Conservation (phyloP, 2,888 invertebrate genomes). For the Tanypteryx hageni region DNA sequence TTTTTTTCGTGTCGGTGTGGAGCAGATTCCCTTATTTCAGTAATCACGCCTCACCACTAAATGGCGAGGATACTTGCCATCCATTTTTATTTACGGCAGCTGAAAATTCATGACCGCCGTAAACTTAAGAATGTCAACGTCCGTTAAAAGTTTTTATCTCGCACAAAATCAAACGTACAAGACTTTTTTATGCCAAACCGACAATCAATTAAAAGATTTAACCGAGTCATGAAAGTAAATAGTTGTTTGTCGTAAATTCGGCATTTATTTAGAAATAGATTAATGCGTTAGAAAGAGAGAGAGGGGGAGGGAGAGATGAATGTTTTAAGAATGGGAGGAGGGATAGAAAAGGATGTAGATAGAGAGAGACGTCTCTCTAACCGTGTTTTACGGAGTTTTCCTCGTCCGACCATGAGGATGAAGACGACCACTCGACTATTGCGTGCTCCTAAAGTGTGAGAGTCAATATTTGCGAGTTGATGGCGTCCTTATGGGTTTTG, state of each 20-base stretch:
- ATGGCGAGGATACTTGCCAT: no score
- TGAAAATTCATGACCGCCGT: no score
- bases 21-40: no score
- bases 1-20: no score
- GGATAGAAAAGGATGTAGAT: background rate
- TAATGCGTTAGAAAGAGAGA: background rate
- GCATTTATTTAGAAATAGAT: background rate
- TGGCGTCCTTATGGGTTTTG: slow-evolving; percentile 34
- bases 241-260: background rate
- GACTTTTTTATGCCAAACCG: no score
- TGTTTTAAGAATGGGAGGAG: background rate
- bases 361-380: background rate
- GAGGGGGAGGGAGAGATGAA: background rate
- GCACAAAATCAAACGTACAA: no score
- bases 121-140: no score
- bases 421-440: slow-evolving; percentile 48
- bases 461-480: slow-evolving; percentile 58
- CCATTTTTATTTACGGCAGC: no score
- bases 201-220: no score
- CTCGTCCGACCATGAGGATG: background rate
- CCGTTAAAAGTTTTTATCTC: no score
- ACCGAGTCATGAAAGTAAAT: no score
- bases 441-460: slow-evolving; percentile 40
- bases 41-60: no score
- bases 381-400: slow-evolving; percentile 24